These are phyloP conservation scores for Falco peregrinus DNA, from an alignment of 2,797 vertebrate species.

Conservation along the genomic window DNA sequence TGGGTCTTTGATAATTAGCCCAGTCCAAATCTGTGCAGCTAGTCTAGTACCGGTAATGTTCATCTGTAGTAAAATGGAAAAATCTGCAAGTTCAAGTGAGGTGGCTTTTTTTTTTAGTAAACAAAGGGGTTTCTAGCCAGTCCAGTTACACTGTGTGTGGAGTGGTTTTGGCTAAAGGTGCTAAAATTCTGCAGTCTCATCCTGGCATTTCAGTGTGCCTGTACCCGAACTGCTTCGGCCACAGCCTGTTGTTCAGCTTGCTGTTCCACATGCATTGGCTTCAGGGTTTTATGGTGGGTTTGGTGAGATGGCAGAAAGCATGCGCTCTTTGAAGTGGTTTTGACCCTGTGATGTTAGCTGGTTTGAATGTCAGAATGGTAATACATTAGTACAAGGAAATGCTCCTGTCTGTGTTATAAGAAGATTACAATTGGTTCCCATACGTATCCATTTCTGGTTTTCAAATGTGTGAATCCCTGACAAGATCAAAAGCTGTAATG, in stretches of 20 bases:
- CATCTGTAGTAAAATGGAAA: not conserved
- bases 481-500: not conserved
- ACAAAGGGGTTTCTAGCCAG: not conserved
- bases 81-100: not conserved
- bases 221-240: not conserved
- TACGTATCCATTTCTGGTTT: not conserved
- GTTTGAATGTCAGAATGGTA: not conserved
- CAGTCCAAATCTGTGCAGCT: not conserved
- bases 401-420: not conserved
- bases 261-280: not conserved
- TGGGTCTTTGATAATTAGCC: not conserved
- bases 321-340: not conserved
- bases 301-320: rapidly evolving
- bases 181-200: not conserved
- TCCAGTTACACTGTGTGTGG: not conserved
- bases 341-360: not conserved
- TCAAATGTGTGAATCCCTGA: not conserved
- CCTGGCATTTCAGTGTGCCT: not conserved
- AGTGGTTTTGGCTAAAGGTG: not conserved
- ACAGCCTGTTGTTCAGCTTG: not conserved
- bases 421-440: not conserved
- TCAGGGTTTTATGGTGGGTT: not conserved
- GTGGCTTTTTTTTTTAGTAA: not conserved
- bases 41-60: not conserved
- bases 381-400: not conserved